These are phyloP conservation scores for Cetonia aurata DNA, from an alignment of 2,888 invertebrate species.

Conservation along the genomic window DNA sequence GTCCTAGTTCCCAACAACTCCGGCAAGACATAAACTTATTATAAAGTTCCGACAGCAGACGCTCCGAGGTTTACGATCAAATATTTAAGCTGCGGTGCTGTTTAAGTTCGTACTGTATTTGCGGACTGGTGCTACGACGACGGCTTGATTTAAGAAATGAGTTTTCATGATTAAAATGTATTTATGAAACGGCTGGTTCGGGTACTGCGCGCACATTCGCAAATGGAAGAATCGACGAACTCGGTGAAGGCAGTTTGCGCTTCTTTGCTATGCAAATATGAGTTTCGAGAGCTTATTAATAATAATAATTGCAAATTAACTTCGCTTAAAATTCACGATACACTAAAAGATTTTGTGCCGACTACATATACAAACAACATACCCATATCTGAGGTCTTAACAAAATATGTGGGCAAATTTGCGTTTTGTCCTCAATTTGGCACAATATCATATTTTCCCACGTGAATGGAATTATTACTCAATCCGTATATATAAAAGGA, in stretches of 20 bases:
- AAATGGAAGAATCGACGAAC: constrained; percentile 1
- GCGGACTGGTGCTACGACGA: background rate
- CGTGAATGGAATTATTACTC: no score
- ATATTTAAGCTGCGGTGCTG: constrained; percentile 10
- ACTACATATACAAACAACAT: no score
- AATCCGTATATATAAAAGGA: no score
- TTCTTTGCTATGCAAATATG: constrained; percentile 14
- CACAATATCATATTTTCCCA: no score
- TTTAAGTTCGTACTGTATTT: background rate
- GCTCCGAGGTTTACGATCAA: background rate
- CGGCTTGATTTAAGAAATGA: background rate
- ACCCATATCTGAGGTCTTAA: no score
- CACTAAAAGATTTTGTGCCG: no score
- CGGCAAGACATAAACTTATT: constrained; percentile 17
- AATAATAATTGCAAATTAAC: constrained; percentile 8
- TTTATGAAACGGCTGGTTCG: background rate
- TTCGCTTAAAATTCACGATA: background rate
- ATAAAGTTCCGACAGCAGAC: constrained; percentile 6
- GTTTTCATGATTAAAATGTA: constrained; percentile 21
- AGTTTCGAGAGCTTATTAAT: constrained; percentile 1
- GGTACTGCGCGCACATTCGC: background rate
- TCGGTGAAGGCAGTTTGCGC: background rate
- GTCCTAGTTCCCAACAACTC: background rate
- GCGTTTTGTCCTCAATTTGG: no score
- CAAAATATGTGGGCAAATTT: no score